Base-by-base conservation (phyloP, 2,888 invertebrate species). In the Muscina levida region DNA sequence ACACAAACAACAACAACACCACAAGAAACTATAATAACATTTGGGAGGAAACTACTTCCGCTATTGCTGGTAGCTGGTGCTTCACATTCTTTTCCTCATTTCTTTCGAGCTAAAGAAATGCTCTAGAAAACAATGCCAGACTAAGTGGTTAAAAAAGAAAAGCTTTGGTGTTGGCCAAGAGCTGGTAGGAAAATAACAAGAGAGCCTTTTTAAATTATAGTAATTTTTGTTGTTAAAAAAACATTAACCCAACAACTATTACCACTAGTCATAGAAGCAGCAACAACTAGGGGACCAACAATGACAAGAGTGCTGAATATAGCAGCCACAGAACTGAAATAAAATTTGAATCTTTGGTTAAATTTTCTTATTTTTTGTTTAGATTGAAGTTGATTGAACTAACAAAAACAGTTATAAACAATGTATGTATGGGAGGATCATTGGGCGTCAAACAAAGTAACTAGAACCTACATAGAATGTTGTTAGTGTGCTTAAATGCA, bases 211-310 rank as follows among this genome's bases (percentile, higher is more conserved):
- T 67, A 81, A 81, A 81, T 81, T 81, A 72, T 74, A 39, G 81
- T 72, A 77, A 77, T 77, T 74, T 77, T 81, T 72, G 81, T 77
- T 77, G 77, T 77, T 77, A 77, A 71, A 77, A 74, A 74, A 77
- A 72, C 75, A 72, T n/a, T 82, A 75, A 68, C 75, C 78, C 56
- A 66, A 76, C 66, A 79, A 46, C 70, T 75, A 79, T 78, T 78
- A 76, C 68, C 78, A 79, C 73, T 71, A 82, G 78, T 79, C 78
- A 76, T 72, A 78, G 3, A 5, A 65, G 72, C 74, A 71, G 44
- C 48, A 71, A 57, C 22, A 48, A n/a, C n/a, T n/a, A n/a, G n/a
- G n/a, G n/a, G n/a, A n/a, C 15, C 72, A 72, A 24, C 8, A 67
- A 68, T 72, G 67, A 24, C 8, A 67, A 68, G 44, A 39, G 26